Evolutionary conservation across 2,113 vertebrate species (phyloP), one percentile per base, ranked within the genome.

Genomic region (Leptocoma aspasia): DNA sequence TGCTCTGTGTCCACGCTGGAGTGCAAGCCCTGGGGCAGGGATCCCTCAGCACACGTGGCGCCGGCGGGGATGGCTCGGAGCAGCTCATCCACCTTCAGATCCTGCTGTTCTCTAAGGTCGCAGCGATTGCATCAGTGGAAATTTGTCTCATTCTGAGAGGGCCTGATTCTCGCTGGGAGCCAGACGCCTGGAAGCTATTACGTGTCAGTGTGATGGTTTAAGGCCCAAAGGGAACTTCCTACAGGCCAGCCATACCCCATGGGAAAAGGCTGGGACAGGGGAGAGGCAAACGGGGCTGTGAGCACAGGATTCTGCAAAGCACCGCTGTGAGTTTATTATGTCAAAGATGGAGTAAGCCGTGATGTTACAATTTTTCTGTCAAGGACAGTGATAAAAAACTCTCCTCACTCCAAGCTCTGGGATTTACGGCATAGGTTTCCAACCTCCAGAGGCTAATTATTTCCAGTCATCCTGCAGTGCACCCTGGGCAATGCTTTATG

Each of bases 361-460:
- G 92, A 95, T 97, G 96, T 90, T 94, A 96, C 95, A 93, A 96
- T 96, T 90, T 77, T 92, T 85, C 83, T 92, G 82, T 96, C 94
- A 93, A 96, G 90, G 96, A 89, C 89, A 86, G 91, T 78, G 92
- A 95, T 91, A 83, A 90, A 94, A 95, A 90, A 70, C 90, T 91
- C 52, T 75, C 85, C 69, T 86, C 83, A 82, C 82, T 83, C 92
- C 11, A 33, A 92, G 91, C 95, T 93, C 70, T 82, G 94, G 93
- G 97, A 97, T 91, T 97, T 92, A 94, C 60, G 49, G 92, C 83
- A 83, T 70, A 94, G 95, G 95, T 97, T 96, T 95, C 92, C 96
- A 96, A 93, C 87, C 96, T 97, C 96, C 76, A 95, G 97, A 95
- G 95, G 97, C 97, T 97, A 96, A 97, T 98, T 97, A 97, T 96